A percentile compares a stretch with the other conserved stretches of the same genome.
Evolutionary conservation across 2,797 vertebrate species (phyloP).

Genomic region (Buceros bicornis): DNA sequence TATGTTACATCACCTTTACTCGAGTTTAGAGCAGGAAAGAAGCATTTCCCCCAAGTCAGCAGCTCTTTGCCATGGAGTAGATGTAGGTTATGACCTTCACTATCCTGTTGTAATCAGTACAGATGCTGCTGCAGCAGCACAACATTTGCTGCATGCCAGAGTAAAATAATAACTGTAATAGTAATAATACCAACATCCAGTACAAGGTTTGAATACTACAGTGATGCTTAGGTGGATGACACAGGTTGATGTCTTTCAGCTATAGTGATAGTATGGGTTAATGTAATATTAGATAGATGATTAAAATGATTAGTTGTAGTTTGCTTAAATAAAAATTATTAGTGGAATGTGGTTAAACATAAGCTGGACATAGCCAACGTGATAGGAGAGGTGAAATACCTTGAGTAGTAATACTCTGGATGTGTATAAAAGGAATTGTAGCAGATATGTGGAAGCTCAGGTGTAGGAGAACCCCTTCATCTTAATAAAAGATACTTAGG

Average conservation of each 20-base stretch:
- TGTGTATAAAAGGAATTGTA: not conserved
- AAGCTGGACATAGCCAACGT: not conserved
- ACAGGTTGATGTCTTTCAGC: not conserved
- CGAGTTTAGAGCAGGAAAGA: not conserved
- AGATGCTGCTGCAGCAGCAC: not conserved
- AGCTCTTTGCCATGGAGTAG: not conserved
- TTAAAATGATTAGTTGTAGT: not conserved
- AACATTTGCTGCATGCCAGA: not conserved
- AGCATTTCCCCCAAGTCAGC: not conserved
- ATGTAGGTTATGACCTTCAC: not conserved
- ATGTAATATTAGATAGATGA: not conserved
- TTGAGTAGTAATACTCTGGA: not conserved
- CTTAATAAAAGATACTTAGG: not conserved
- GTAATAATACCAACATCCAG: not conserved
- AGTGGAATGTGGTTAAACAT: not conserved
- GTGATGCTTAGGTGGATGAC: not conserved
- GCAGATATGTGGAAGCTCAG: not conserved
- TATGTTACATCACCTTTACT: not conserved
- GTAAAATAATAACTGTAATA: not conserved
- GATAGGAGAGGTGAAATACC: not conserved
- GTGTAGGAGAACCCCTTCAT: not conserved
- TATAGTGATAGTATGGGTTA: not conserved
- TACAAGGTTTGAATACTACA: not conserved
- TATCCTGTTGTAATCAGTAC: not conserved
- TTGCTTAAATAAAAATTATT: conserved; percentile 3